Base-by-base conservation (phyloP, 2,888 invertebrate species). In the Taphrorychus bicolor region DNA sequence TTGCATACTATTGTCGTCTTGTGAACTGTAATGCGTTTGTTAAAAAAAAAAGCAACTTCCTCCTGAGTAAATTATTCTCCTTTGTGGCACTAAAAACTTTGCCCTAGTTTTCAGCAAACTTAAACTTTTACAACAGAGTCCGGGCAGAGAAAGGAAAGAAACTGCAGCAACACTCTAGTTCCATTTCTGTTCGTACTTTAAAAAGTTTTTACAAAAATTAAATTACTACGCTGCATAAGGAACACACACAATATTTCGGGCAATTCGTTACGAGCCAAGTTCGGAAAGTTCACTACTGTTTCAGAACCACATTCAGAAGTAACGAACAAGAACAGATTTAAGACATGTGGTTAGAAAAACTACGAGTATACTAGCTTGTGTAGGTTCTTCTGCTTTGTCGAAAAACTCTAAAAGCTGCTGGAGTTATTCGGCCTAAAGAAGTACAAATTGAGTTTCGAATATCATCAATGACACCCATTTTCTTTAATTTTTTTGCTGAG, bases 131-230 rank as follows among this genome's bases (percentile, higher is more conserved):
- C 32, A 32, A 11, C 32, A 32, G 32, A 9, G 9, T 32, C 32
- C 32, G 9, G 11, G 32, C 32, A 9, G 7, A 11, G 11, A 45
- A 45, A 45, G 45, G 14, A 45, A 45, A 14, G 7, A 45, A 45
- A 45, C 45, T 45, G 45, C 45, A 16, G 45, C 45, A 45, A 45
- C 45, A 45, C 45, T 17, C 45, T 45, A 45, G 14, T 45, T 45
- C 17, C 14, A 45, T 45, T 45, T 45, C 9, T 14, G 45, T 45
- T 45, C 14, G 45, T 45, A 17, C 45, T 45, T 45, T 45, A 16
- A 45, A 16, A 45, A 45, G 5, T 14, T 45, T 45, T n/a, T 45
- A 16, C 45, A 14, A 45, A 45, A 45, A 45, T 45, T 45, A 17
- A 45, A 45, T 45, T 45, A 45, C 16, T 45, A 11, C 32, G 32